Conservation (phyloP, 2,797 vertebrate genomes). For the Betta splendens region DNA sequence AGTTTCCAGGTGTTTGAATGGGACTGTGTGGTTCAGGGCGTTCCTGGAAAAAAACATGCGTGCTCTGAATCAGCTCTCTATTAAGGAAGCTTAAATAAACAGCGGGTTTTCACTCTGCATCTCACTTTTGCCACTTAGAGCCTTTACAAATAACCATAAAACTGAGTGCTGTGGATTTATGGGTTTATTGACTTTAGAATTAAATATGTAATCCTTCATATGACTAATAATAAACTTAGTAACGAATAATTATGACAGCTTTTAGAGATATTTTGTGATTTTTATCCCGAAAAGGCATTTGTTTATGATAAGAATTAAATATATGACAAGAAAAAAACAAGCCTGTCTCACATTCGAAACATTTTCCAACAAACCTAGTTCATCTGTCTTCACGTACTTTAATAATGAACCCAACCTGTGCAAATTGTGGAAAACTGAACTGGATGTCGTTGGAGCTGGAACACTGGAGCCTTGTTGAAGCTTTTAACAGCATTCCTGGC, state of each 20-base stretch:
- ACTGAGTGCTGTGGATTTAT: too few relatives aligned
- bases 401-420: slow-evolving; percentile 29
- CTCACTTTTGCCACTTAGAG: slow-evolving; percentile 1
- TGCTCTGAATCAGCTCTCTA: slow-evolving; percentile 15
- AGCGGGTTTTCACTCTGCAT: background rate
- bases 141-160: slow-evolving; percentile 28
- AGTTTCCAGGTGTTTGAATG: slow-evolving; percentile 22
- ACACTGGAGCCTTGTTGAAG: slow-evolving; percentile 51
- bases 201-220: background rate
- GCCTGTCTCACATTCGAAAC: slow-evolving; percentile 15
- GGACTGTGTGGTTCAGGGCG: slow-evolving; percentile 7
- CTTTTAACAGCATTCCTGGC: slow-evolving; percentile 40
- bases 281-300: slow-evolving; percentile 9
- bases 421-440: slow-evolving; percentile 53
- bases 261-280: too few relatives aligned
- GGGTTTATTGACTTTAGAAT: slow-evolving; percentile 13
- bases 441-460: slow-evolving; percentile 40
- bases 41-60: slow-evolving; percentile 39
- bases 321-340: slow-evolving; percentile 9
- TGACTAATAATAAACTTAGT: background rate
- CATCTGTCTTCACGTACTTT: slow-evolving; percentile 31
- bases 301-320: background rate
- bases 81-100: slow-evolving; percentile 32
- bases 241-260: background rate
- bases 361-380: slow-evolving; percentile 56